Evolutionary conservation across 2,888 invertebrate species (phyloP), one percentile per base, ranked within the genome.

Genomic region (Atrina japonica): DNA sequence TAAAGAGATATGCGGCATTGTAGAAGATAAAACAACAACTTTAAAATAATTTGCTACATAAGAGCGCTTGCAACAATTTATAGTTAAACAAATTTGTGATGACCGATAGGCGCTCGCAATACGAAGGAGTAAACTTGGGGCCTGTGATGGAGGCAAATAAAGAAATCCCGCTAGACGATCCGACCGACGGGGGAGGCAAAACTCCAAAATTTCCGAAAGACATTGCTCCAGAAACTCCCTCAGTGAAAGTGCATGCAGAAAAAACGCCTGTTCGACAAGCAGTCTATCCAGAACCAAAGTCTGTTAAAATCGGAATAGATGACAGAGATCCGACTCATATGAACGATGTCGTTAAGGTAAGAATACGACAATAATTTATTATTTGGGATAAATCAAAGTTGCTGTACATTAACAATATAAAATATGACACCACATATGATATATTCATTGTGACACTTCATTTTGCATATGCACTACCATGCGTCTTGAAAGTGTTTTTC

Each of bases 241-340:
- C 16, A 9, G 49, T 49, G 9, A 61, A 47, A 49, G 61, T 61
- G 18, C 47, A 49, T 3, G 27, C 61, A 23, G 61, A 35, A 50
- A 29, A 29, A 21, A 21, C 49, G 5, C 61, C 50, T 1, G 35
- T 61, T 18, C 47, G 23, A 7, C 49, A 25, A 16, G 29, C 43
- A 16, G 23, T 49, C 21, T 29, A 61, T 18, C 27, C 61, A 18
- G 71, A 63, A 30, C 71, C 71, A 16, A 43, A 52, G 30, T 35
- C 49, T 63, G 59, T 49, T 29, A 18, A 64, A 23, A 73, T 76
- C 11, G 92, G 93, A 59, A 89, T 94, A 69, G 94, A 94, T 82
- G 94, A 94, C 81, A 89, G 95, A 74, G 95, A 95, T 85, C 95
- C 95, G 0, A 94, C 94, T 78, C 92, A 92, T 74, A 89, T 95